Evolutionary conservation across 1,140 invertebrate species (phyloP).

Genomic region (Zaprionus nigranus): DNA sequence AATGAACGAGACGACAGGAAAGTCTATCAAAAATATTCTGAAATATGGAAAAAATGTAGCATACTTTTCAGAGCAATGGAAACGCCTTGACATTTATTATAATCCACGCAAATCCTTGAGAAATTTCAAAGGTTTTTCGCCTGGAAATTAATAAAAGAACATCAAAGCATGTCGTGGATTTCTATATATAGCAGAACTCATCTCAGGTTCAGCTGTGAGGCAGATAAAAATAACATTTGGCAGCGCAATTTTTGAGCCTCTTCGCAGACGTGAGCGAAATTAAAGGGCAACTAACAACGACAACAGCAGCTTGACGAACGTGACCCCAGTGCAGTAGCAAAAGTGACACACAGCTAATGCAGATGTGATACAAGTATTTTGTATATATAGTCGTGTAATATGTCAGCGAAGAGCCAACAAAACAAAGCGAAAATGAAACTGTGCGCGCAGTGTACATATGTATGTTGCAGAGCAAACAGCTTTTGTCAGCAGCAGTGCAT

Average conservation of each 20-base stretch:
- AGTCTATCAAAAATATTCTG: background rate
- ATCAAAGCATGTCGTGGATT: background rate
- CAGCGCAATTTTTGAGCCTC: background rate
- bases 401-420: slow-evolving; percentile 10
- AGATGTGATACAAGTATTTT: background rate
- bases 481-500: slow-evolving; percentile 24
- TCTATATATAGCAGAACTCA: background rate
- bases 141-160: background rate
- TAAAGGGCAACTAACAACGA: background rate
- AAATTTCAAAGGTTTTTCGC: background rate
- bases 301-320: background rate
- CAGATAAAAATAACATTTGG: background rate
- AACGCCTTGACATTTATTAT: background rate
- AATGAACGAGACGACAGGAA: background rate
- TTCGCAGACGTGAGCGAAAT: background rate
- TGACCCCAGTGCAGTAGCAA: background rate
- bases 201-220: background rate
- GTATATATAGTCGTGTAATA: no score
- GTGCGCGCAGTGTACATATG: slow-evolving; percentile 3
- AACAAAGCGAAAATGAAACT: slow-evolving; percentile 8
- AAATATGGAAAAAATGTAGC: background rate
- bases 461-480: slow-evolving; percentile 23
- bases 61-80: background rate
- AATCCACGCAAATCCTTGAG: background rate
- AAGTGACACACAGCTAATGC: background rate